Conservation (phyloP, 2,797 vertebrate species). For the Diplodus sargus region DNA sequence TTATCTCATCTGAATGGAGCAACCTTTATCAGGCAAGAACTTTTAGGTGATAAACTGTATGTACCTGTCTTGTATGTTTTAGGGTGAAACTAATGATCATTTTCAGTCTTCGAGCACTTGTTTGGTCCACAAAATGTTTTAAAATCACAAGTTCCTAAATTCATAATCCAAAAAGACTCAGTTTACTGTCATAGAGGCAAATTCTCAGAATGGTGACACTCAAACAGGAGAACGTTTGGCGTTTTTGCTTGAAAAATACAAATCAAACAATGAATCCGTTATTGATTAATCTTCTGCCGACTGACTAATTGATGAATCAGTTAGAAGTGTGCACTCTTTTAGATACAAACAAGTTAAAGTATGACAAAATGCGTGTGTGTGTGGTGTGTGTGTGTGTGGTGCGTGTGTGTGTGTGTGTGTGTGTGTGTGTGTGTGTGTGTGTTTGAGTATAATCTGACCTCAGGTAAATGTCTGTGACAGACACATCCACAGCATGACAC, state of each 20-base stretch:
- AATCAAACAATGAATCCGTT: not conserved
- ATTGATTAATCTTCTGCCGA: not conserved
- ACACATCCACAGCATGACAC: conserved; percentile 57
- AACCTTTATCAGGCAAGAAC: too few species aligned
- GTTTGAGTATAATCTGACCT: conserved; percentile 43
- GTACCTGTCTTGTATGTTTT: not conserved
- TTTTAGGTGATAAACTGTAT: not conserved
- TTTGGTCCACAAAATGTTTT: not conserved
- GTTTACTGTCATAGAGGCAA: not conserved
- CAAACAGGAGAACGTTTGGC: not conserved
- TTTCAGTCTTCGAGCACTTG: not conserved
- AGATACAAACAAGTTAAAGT: conserved; percentile 19
- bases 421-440: not conserved
- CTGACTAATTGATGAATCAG: not conserved
- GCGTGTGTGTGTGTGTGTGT: not conserved
- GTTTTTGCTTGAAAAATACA: not conserved
- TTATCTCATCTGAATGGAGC: conserved; percentile 39
- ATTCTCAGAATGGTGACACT: not conserved
- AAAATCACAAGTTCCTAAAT: not conserved
- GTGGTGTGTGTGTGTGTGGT: not conserved
- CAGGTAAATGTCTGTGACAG: conserved; percentile 61
- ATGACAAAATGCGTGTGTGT: conserved; percentile 7
- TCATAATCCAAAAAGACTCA: not conserved
- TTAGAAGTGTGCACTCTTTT: conserved; percentile 1
- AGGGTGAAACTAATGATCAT: not conserved